Percentiles rank a stretch among this genome's conserved stretches.
Conservation (phyloP, 2,888 invertebrate genomes). For the Scaptomyza tumidula region DNA sequence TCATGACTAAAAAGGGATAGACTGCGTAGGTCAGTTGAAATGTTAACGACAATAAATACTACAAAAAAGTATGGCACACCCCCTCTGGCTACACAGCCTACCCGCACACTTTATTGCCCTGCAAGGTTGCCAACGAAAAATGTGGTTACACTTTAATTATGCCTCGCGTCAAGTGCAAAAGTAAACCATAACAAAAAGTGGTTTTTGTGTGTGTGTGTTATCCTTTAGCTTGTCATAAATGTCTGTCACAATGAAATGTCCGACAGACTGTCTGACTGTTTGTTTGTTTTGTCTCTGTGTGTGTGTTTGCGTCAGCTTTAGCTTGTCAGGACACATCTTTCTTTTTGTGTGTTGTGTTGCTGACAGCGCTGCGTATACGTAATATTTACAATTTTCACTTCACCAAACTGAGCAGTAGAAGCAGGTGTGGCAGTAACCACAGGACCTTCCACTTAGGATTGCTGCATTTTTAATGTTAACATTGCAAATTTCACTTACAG, state of each 20-base stretch:
- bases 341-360: conserved; percentile 8
- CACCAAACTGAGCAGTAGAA: neutral
- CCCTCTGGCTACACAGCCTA: neutral
- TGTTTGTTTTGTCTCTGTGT: neutral
- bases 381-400: conserved; percentile 39
- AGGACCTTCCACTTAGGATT: conserved; percentile 53
- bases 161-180: conserved; percentile 69
- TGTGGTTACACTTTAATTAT: conserved; percentile 70
- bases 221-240: conserved; percentile 50
- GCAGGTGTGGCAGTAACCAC: conserved; percentile 47
- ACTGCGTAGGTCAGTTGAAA: conserved; percentile 22
- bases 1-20: conserved; percentile 27
- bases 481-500: conserved; percentile 46
- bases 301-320: conserved; percentile 31
- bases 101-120: neutral
- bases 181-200: conserved; percentile 38
- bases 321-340: conserved; percentile 28
- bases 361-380: conserved; percentile 63
- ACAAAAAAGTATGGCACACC: conserved; percentile 22
- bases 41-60: conserved; percentile 38
- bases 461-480: conserved; percentile 68
- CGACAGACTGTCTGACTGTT: conserved; percentile 11
- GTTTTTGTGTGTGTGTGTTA: conserved; percentile 26
- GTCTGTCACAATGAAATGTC: conserved; percentile 10
- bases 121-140: conserved; percentile 29